Evolutionary conservation across 2,888 invertebrate species (phyloP).

Genomic region (Erpobdella octoculata): DNA sequence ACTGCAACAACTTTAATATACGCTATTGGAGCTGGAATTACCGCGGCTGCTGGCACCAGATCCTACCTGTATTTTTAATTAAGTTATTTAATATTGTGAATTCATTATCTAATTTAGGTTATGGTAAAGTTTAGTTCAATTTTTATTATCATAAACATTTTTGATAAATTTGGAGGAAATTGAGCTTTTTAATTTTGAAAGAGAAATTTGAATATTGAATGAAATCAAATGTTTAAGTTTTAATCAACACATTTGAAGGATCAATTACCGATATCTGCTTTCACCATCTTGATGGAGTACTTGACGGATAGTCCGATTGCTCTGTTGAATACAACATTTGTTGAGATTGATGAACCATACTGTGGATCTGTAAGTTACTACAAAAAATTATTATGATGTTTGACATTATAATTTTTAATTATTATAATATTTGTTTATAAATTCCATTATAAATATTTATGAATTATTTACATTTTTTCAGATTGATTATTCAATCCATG

Average conservation of each 20-base stretch:
- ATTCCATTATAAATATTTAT: neutral
- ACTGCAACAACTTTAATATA: neutral
- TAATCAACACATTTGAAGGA: conserved; percentile 38
- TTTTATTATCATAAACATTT: no score
- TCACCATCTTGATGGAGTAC: conserved; percentile 68
- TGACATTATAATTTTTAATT: no score
- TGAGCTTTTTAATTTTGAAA: no score
- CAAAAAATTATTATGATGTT: no score
- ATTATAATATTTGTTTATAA: no score
- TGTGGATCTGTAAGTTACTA: no score
- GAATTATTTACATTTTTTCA: conserved; percentile 42
- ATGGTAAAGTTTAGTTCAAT: no score
- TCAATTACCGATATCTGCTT: conserved; percentile 57
- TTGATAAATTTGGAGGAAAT: no score
- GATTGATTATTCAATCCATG: conserved; percentile 64
- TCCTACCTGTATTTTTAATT: no score
- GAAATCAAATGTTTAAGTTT: neutral
- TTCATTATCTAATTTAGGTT: no score
- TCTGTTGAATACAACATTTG: conserved; percentile 72
- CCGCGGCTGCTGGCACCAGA: neutral
- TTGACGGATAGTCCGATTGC: conserved; percentile 78
- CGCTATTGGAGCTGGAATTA: neutral
- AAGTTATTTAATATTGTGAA: no score
- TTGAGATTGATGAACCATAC: conserved; percentile 71
- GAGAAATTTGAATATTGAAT: neutral